These are phyloP conservation scores for Tinea pellionella DNA, from an alignment of 2,888 invertebrate species.

Conservation along the genomic window DNA sequence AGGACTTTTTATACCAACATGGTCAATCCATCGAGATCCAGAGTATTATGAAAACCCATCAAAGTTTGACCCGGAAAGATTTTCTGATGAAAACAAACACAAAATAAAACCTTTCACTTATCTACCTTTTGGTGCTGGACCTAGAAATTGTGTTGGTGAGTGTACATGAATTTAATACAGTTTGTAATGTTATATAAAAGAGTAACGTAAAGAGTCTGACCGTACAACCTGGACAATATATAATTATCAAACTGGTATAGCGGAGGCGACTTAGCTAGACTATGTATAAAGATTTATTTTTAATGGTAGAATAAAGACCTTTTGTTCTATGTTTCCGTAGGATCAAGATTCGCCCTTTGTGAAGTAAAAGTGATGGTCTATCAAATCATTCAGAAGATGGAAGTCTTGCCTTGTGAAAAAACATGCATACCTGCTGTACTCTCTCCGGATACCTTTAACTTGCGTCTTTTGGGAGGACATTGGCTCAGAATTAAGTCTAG, in stretches of 20 bases:
- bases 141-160: slow-evolving; percentile 20
- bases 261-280: no score
- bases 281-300: no score
- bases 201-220: no score
- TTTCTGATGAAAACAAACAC: slow-evolving; percentile 19
- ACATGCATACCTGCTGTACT: slow-evolving; percentile 30
- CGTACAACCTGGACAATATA: no score
- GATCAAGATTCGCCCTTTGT: slow-evolving; percentile 10
- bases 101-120: slow-evolving; percentile 20
- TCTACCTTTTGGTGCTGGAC: slow-evolving; percentile 21
- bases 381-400: slow-evolving; percentile 33
- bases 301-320: no score
- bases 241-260: no score
- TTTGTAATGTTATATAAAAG: no score
- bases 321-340: neutral
- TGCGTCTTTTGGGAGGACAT: slow-evolving; percentile 34
- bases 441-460: slow-evolving; percentile 24
- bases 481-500: slow-evolving; percentile 30
- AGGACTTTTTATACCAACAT: slow-evolving; percentile 39
- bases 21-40: slow-evolving; percentile 22
- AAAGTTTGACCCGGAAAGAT: slow-evolving; percentile 22
- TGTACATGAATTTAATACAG: neutral
- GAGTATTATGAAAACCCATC: slow-evolving; percentile 20
- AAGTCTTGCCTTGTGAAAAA: slow-evolving; percentile 30
- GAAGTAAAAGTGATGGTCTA: slow-evolving; percentile 21